Percentiles rank a stretch among this genome's conserved stretches.
phyloP scores from a whole-genome alignment of 2,797 vertebrate genomes.

The Crypturellus tataupa region DNA sequence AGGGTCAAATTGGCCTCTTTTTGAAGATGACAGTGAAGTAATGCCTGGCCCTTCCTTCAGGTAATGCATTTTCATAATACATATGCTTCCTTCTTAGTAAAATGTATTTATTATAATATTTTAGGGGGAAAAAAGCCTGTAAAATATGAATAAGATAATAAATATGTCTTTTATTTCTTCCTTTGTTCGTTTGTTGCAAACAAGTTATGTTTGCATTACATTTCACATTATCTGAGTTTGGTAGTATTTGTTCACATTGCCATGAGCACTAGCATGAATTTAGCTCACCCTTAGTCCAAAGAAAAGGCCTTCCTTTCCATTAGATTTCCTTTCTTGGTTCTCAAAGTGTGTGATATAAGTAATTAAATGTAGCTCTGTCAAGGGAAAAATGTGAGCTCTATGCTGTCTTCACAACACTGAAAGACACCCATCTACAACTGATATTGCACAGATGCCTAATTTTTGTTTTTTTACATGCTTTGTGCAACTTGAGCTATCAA shows the following conservation, averaged over 20 bases:
- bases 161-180: background rate
- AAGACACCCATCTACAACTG: background rate
- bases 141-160: background rate
- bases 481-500: background rate
- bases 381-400: background rate
- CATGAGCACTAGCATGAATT: background rate
- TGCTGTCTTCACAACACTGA: background rate
- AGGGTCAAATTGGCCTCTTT: background rate
- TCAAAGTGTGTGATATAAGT: background rate
- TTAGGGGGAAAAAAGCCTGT: background rate
- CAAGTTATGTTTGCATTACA: background rate
- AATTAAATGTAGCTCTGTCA: background rate
- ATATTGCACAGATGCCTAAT: background rate
- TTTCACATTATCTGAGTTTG: background rate
- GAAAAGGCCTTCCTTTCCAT: background rate
- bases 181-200: background rate
- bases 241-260: background rate
- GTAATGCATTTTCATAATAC: background rate
- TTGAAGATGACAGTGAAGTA: background rate
- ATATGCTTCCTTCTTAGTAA: background rate
- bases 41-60: background rate
- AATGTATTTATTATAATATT: background rate
- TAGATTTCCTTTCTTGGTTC: background rate
- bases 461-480: background rate
- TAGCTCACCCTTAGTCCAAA: background rate